Percentiles rank a stretch among this genome's conserved stretches.
Conservation (phyloP, 2,888 invertebrate species). For the Podabrus alpinus region DNA sequence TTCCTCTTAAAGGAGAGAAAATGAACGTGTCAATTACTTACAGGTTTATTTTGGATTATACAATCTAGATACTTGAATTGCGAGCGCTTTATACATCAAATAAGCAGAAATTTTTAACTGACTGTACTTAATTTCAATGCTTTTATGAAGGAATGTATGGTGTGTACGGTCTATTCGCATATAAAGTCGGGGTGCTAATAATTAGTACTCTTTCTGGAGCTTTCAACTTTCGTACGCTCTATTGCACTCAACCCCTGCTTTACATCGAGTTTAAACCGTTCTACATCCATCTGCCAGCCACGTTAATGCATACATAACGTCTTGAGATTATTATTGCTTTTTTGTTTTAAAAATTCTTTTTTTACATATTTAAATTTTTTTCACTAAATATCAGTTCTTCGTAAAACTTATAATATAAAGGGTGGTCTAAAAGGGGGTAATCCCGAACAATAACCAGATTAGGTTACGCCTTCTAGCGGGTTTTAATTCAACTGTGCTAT, state of each 20-base stretch:
- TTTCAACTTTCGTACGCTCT: constrained; percentile 44
- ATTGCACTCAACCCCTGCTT: constrained; percentile 41
- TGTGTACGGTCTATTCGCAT: constrained; percentile 21
- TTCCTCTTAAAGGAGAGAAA: neutral
- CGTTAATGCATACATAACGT: constrained; percentile 7
- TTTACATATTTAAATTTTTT: too few species aligned
- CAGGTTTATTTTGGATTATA: neutral
- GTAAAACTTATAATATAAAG: too few species aligned
- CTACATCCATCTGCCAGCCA: constrained; percentile 22
- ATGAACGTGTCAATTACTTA: neutral
- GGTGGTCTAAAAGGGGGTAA: too few species aligned
- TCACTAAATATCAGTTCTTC: too few species aligned
- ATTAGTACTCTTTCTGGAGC: constrained; percentile 52
- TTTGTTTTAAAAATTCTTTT: neutral
- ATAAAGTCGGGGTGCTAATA: constrained; percentile 49
- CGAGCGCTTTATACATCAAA: neutral
- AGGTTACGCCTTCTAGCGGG: neutral
- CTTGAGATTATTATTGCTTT: neutral
- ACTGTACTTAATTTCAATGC: constrained; percentile 21
- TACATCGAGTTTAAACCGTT: constrained; percentile 26
- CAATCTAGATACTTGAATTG: neutral
- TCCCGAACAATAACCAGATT: too few species aligned
- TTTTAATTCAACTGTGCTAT: neutral
- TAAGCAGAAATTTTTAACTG: constrained; percentile 1
- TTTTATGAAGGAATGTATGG: constrained; percentile 22